phyloP scores from a whole-genome alignment of 2,797 vertebrate species.

The Eulemur rubriventer region DNA sequence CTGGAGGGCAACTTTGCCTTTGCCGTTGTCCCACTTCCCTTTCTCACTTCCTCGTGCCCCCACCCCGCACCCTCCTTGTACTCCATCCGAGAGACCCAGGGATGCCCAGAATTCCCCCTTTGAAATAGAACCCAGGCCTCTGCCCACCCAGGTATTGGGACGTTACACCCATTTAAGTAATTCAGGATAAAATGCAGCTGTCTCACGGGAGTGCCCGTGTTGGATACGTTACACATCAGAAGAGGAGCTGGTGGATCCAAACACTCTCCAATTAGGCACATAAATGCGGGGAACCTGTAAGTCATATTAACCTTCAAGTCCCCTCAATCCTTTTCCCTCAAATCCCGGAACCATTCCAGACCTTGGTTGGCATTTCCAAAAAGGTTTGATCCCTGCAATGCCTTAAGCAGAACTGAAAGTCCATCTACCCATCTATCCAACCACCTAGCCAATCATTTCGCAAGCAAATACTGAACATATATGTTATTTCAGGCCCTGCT shows the following conservation, averaged over 20 bases:
- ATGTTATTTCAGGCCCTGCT: background rate
- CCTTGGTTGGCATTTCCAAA: background rate
- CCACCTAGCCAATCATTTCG: background rate
- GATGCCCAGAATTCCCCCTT: background rate
- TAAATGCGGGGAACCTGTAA: background rate
- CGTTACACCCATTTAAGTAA: background rate
- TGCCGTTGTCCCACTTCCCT: conserved; percentile 26
- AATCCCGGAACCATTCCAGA: background rate
- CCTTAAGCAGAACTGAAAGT: background rate
- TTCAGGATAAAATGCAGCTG: background rate
- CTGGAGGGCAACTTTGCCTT: background rate
- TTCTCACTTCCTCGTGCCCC: conserved; percentile 39
- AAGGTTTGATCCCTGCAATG: background rate
- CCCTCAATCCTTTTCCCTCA: background rate
- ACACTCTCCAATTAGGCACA: background rate
- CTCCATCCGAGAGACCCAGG: background rate
- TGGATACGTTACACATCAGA: background rate
- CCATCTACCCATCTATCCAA: too few species aligned
- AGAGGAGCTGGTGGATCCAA: background rate
- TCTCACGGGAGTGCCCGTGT: background rate
- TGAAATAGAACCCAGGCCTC: background rate
- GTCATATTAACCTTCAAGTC: background rate
- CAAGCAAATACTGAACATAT: background rate
- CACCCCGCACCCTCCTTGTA: too few species aligned
- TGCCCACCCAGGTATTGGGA: background rate